Evolutionary conservation across 1,140 invertebrate species (phyloP), one percentile per base, ranked within the genome.

Genomic region (Eufriesea mexicana): DNA sequence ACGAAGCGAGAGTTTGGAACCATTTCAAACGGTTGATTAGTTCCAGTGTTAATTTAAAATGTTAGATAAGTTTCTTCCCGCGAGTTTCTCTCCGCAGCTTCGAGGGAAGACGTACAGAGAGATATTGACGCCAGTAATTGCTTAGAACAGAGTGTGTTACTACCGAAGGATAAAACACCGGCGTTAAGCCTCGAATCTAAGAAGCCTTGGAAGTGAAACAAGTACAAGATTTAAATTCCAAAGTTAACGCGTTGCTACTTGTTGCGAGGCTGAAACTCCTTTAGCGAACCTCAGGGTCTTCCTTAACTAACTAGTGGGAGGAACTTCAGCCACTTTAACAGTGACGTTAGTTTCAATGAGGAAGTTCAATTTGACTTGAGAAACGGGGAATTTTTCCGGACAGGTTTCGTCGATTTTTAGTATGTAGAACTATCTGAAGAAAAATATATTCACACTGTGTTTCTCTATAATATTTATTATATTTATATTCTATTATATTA

Each of bases 221-320:
- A 71, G 66, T 47, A 59, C n/a, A 79, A 70, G 66, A 79, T 79
- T 79, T 79, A 79, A 79, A 79, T 79, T 79, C 77, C 66, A 59
- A 79, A 79, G 77, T 79, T 71, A 79, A 79, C 77, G 66, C 25
- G 54, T 79, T n/a, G 45, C 77, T 79, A 70, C 66, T 79, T 79
- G 77, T 79, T 79, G 77, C 77, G 54, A 70, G 51, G 28, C 25
- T 9, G 54, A 23, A 78, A 78, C 54, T 71, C 54, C 55, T 59
- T 59, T 49, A 47, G 25, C 25, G 64, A 45, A 78, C 25, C 61
- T 76, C 47, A 64, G 59, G 74, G 59, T 79, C 77, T 79, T 79
- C 77, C 59, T 71, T 59, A 59, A 71, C 64, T 28, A 78, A 70
- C 55, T 35, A 25, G n/a, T 5, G 20, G 45, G 25, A 49, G 54